Conservation (phyloP, 2,888 invertebrate species). For the Thelaira solivaga region DNA sequence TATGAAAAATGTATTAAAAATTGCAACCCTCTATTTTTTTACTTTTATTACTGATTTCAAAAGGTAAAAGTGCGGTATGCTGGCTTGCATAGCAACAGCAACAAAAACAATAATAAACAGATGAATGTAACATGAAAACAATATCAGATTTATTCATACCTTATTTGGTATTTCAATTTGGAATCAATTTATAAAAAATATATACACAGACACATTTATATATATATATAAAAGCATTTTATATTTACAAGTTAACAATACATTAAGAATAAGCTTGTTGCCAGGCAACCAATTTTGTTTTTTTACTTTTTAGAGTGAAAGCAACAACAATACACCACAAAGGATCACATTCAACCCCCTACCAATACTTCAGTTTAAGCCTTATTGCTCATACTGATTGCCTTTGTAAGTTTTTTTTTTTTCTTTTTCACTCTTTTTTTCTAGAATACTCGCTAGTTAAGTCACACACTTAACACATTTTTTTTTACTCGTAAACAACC, state of each 20-base stretch:
- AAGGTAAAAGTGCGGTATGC: slow-evolving; percentile 1
- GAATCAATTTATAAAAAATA: slow-evolving; percentile 52
- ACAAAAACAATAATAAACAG: slow-evolving; percentile 25
- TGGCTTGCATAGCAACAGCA: neutral
- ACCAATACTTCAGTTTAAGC: slow-evolving; percentile 6
- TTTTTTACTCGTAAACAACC: no score
- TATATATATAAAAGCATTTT: neutral
- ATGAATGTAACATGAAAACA: slow-evolving; percentile 48
- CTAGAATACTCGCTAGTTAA: no score
- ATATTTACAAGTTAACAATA: slow-evolving; percentile 14
- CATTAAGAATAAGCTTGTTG: slow-evolving; percentile 54
- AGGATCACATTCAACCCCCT: slow-evolving; percentile 56
- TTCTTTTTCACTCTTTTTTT: no score
- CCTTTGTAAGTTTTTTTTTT: slow-evolving; percentile 27
- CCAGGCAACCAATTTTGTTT: slow-evolving; percentile 54
- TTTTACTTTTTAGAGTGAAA: slow-evolving; percentile 30
- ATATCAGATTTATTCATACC: slow-evolving; percentile 58
- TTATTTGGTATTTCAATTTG: slow-evolving; percentile 60
- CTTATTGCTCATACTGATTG: slow-evolving; percentile 26
- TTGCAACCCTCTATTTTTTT: slow-evolving; percentile 56
- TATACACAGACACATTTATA: neutral
- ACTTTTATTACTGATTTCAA: neutral
- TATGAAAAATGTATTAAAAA: slow-evolving; percentile 22
- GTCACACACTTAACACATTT: neutral
- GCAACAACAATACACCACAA: slow-evolving; percentile 32